Conservation (phyloP, 2,113 vertebrate species). For the Isichthys henryi region DNA sequence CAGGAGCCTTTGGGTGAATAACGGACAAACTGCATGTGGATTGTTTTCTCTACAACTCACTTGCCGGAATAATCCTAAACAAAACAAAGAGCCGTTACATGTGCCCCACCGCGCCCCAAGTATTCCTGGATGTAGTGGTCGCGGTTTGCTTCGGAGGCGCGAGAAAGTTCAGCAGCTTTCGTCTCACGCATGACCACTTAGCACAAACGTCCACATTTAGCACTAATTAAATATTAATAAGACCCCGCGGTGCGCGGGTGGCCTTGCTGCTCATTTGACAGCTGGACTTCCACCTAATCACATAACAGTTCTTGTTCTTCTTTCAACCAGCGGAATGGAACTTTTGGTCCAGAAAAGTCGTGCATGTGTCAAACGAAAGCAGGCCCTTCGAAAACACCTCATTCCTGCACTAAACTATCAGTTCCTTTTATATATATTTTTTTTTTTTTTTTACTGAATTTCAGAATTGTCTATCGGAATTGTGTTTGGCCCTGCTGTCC, state of each 20-base stretch:
- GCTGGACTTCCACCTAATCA: background rate
- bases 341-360: background rate
- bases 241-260: background rate
- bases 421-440: background rate
- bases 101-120: background rate
- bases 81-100: background rate
- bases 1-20: background rate
- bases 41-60: background rate
- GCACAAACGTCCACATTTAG: conserved; percentile 4
- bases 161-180: background rate
- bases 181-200: background rate
- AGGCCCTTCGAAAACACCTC: background rate
- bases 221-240: conserved; percentile 12
- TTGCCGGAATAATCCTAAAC: background rate
- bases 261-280: background rate
- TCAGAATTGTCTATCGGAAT: background rate
- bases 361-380: background rate
- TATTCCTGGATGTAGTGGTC: background rate
- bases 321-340: background rate
- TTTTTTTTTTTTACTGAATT: background rate
- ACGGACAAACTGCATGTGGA: no score
- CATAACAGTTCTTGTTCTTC: background rate
- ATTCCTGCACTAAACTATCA: background rate
- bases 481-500: background rate
- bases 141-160: background rate